Base-by-base conservation (phyloP, 1,140 invertebrate genomes). In the Drosophila tani region DNA sequence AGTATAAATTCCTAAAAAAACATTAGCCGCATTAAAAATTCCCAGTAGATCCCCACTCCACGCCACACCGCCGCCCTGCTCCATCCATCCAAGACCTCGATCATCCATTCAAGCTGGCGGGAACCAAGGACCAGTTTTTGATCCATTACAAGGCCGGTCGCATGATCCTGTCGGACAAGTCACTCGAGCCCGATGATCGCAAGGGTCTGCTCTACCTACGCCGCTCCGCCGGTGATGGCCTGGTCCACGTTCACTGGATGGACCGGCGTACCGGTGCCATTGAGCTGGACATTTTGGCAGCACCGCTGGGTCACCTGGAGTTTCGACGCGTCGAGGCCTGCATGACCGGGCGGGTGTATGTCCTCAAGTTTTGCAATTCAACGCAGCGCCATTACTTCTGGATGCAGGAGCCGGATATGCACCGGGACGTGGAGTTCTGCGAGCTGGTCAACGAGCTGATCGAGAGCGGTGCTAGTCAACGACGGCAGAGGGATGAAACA, bases 231-330 rank as follows among this genome's bases (percentile, higher is more conserved):
- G 97, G 98, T 69, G 98, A 99, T 93, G 96, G 97, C 0, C 93
- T 99, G 40, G 97, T 99, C 95, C 98, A 99, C 93, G 98, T 99
- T 87, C 99, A 98, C 92, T 99, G 98, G 98, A 98, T 98, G 94
- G 98, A 99, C 93, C 95, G 98, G 12, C 95, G 95, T 11, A 95
- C 95, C 9, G 94, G 93, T n/a, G 91, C 94, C 41, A 50, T 86
- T 1, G 95, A 95, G 78, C 93, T 95, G 92, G 99, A 99, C 94
- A 93, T 99, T 38, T 97, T 99, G 21, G 99, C 99, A 73, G 99
- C 99, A 80, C 99, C 98, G 0, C 1, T 55, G 21, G 99, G 99
- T 93, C 98, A 99, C 92, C 97, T 98, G 87, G 98, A 99, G 92
- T 99, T 99, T 93, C 97, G 98, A 51, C 95, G 95, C 81, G 97